phyloP scores from a whole-genome alignment of 2,113 vertebrate genomes.

The Gallinago paraguaiae region DNA sequence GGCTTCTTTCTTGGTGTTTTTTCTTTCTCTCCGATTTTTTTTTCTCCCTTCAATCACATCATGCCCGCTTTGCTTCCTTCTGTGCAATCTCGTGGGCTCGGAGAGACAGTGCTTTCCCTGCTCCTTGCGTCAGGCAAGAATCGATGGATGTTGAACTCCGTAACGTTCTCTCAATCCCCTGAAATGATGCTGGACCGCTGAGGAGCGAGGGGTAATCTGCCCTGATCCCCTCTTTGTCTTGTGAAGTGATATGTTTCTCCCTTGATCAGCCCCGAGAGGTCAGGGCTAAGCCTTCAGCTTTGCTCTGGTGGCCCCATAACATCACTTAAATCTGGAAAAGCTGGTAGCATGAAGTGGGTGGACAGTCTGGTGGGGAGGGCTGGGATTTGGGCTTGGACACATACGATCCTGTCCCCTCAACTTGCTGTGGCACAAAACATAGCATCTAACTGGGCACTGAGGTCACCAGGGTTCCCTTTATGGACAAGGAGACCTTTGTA shows the following conservation, averaged over 20 bases:
- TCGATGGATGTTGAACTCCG: not conserved
- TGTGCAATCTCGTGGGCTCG: not conserved
- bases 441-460: not conserved
- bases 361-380: not conserved
- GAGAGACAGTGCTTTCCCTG: not conserved
- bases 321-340: not conserved
- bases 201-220: not conserved
- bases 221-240: not conserved
- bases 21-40: not conserved
- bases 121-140: not conserved
- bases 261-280: not conserved
- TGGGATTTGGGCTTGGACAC: not conserved
- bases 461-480: not conserved
- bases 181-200: not conserved
- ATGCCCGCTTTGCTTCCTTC: not conserved
- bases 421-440: not conserved
- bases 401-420: accelerated
- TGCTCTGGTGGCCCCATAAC: not conserved
- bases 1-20: not conserved
- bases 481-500: not conserved
- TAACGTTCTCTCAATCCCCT: not conserved
- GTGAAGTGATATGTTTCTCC: not conserved
- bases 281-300: not conserved
- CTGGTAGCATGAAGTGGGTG: not conserved
- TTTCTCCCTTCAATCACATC: not conserved